Evolutionary conservation across 2,888 invertebrate genomes (phyloP), one percentile per base, ranked within the genome.

Genomic region (Drosophila lacicola): DNA sequence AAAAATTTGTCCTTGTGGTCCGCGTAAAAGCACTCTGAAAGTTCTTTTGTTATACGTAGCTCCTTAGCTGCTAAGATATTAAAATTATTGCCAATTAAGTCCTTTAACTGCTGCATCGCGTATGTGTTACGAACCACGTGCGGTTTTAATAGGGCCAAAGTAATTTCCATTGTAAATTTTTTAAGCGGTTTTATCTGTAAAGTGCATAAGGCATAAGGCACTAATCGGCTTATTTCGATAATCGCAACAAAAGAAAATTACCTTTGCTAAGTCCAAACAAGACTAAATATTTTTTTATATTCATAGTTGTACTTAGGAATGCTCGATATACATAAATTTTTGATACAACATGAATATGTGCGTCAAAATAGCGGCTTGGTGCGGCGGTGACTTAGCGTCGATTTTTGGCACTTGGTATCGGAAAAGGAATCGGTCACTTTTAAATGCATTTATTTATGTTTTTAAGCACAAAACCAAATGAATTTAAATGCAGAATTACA

Each of bases 111-210:
- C 90, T 95, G 93, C 13, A 96, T 91, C 4, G 95, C 95, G 70
- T 95, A 93, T 0, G 96, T 96, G 90, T 96, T 95, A 89, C 96
- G 95, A 2, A 96, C 93, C 39, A 96, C 94, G 90, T 98, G 97
- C 5, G 98, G 98, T 91, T 98, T 98, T 66, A 98, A 94, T 76
- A 98, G 95, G 4, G 97, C 97, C 78, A 98, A 93, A 21, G 98
- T 97, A 84, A 98, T 92, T 93, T 97, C 93, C 84, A 95, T 82
- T 2, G n/a, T 46, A 9, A 29, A n/a, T 10, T 41, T 14, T 46
- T 10, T 8, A 41, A 41, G 17, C 10, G 8, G 29, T 29, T 29
- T 29, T 8, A 29, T 29, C 29, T 29, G 29, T 29, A 29, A 29
- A 29, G 29, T 29, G 8, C 4, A 17, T 41, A 1, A 4, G 41